Base-by-base conservation (phyloP, 2,113 vertebrate species). In the Microcebus tavaratra region DNA sequence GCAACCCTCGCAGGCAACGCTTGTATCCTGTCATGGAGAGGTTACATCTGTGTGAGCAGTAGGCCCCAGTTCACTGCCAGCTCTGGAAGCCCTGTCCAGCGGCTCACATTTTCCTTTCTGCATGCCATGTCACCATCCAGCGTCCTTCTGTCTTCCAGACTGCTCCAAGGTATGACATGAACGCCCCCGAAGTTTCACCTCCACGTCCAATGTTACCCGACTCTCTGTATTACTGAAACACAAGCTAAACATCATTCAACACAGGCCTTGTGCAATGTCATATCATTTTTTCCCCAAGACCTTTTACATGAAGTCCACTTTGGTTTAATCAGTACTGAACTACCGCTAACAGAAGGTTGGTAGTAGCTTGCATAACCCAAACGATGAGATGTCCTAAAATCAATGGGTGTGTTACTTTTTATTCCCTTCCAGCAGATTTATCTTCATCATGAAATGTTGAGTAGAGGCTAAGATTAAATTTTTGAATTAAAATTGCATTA, bases 401-500 rank as follows among this genome's bases (percentile, higher is more conserved):
- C 91, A 50, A 0, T 8, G 61, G 6, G 6, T 3, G 15, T 4
- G 18, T 2, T 53, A 3, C 13, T 63, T 53, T 59, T 55, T 42
- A 34, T 91, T 88, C 57, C 12, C 61, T 48, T 29, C 36, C 85
- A n/a, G 68, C 14, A 48, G 45, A 34, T 48, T 25, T 76, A 50
- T n/a, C 36, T 86, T 96, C 42, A 42, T 65, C 36, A 76, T 85
- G 61, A 68, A 59, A 86, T 68, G 79, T 39, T 27, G 63, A 80
- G 8, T 73, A 25, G 45, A 91, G 39, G n/a, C 70, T 45, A 48
- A 72, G 82, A 94, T 84, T 84, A 39, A 53, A 63, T 87, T 88
- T 91, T 59, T 50, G 21, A 92, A 81, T 80, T 92, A 91, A 91
- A 93, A 92, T 78, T 27, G 4, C 53, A 17, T 85, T 89, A 45